Base-by-base conservation (phyloP, 2,888 invertebrate species). In the Erebia aethiops region DNA sequence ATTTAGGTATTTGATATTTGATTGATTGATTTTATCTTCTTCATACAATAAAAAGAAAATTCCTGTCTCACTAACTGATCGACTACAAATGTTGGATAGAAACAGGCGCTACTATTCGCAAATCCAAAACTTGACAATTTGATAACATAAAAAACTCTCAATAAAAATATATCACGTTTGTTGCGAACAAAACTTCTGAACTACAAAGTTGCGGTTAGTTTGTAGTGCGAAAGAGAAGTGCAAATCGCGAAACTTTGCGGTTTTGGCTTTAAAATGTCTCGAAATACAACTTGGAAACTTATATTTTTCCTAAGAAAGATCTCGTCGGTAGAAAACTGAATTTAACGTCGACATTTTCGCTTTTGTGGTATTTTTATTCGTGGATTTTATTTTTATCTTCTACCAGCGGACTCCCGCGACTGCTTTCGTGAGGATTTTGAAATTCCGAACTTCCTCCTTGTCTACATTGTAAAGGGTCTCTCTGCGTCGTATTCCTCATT, bases 201-300 rank as follows among this genome's bases (percentile, higher is more conserved):
- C 21, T 57, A 35, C 35, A 52, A 52, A 64, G 64, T 51, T 64
- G 64, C 35, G 52, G 64, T 26, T 16, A 46, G 52, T 64, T 35
- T 26, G 46, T 52, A 52, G 35, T 51, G 52, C 26, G 14, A 21
- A 21, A 57, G 64, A 14, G 51, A 65, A 65, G 65, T 65, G 65
- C 67, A 58, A 67, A 67, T 58, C 10, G 26, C n/a, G 16, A 49
- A 67, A 58, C 58, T 67, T 58, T 21, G 35, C 41, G 16, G 52
- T 52, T 65, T 67, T 35, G 58, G 67, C 67, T 58, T 58, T 58
- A 67, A 67, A 66, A 21, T 57, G 43, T 66, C 66, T 66, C 9
- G 21, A 21, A 57, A 57, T 66, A 54, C 56, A 56, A 56, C 66
- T 35, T 43, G 9, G 43, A 1, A 57, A 46, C 43, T 56, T 64